Conservation (phyloP, 2,888 invertebrate genomes). For the Caenorhabditis uteleia region DNA sequence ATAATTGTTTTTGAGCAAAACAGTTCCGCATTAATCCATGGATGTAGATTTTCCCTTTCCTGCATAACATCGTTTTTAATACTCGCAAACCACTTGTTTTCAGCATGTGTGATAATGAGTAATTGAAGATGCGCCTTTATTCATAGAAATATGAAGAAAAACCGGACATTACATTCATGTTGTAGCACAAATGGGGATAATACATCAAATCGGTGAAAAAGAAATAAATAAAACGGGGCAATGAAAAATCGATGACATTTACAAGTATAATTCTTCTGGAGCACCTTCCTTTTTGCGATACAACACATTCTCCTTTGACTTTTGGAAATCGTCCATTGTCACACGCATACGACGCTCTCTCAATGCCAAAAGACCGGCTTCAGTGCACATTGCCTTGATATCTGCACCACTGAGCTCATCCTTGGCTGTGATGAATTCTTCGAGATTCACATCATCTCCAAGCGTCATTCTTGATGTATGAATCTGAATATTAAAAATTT, state of each 20-base stretch:
- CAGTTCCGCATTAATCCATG: no score
- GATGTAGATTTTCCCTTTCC: no score
- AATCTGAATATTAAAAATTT: conserved; percentile 74
- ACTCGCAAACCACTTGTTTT: no score
- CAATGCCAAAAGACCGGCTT: conserved; percentile 96
- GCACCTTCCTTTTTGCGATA: conserved; percentile 99
- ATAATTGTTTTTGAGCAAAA: no score
- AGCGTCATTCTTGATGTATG: conserved; percentile 99
- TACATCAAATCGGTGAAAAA: no score
- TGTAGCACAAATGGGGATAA: no score
- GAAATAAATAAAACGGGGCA: conserved; percentile 14
- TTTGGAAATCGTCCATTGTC: conserved; percentile 98
- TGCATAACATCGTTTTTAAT: no score
- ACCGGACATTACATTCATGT: no score
- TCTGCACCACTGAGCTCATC: conserved; percentile 92
- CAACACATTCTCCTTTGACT: conserved; percentile 97
- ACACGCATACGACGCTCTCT: conserved; percentile 98
- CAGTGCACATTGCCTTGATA: conserved; percentile 93
- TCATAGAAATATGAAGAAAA: no score
- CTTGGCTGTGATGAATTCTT: conserved; percentile 97
- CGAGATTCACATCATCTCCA: conserved; percentile 92
- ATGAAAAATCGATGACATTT: conserved; percentile 14
- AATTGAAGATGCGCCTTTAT: no score
- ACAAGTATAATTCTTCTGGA: conserved; percentile 96
- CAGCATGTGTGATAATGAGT: no score